These are phyloP conservation scores for Stegastes partitus DNA, from an alignment of 2,113 vertebrate genomes.

Conservation along the genomic window DNA sequence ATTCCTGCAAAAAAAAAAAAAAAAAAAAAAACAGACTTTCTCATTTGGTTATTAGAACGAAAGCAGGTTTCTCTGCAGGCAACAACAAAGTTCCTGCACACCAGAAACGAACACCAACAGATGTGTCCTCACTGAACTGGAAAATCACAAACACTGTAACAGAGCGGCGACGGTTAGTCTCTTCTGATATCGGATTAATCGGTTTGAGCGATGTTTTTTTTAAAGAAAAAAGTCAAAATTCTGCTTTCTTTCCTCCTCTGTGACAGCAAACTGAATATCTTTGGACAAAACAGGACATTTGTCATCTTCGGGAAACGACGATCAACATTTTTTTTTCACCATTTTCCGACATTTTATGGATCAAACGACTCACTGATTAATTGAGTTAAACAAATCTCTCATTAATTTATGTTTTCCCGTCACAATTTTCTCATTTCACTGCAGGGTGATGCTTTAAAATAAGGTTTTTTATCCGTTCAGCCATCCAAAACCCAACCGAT, in stretches of 20 bases:
- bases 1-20: neutral
- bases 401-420: conserved; percentile 22
- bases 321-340: too few relatives aligned
- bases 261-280: too few relatives aligned
- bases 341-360: too few relatives aligned
- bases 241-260: too few relatives aligned
- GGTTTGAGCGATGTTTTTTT: too few relatives aligned
- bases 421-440: neutral
- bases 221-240: too few relatives aligned
- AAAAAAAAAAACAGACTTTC: conserved; percentile 17
- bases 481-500: neutral
- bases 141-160: neutral
- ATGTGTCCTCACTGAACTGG: neutral
- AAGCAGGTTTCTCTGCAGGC: neutral
- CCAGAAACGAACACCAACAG: neutral
- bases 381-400: neutral
- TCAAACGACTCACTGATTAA: too few relatives aligned
- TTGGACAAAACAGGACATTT: too few relatives aligned
- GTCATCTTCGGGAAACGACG: too few relatives aligned
- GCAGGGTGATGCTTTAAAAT: neutral
- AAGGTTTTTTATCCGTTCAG: neutral
- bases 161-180: too few relatives aligned
- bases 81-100: neutral
- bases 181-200: too few relatives aligned
- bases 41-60: neutral